Percentiles rank a stretch among this genome's conserved stretches.
phyloP scores from a whole-genome alignment of 2,888 invertebrate genomes.

The Agrochola lota region DNA sequence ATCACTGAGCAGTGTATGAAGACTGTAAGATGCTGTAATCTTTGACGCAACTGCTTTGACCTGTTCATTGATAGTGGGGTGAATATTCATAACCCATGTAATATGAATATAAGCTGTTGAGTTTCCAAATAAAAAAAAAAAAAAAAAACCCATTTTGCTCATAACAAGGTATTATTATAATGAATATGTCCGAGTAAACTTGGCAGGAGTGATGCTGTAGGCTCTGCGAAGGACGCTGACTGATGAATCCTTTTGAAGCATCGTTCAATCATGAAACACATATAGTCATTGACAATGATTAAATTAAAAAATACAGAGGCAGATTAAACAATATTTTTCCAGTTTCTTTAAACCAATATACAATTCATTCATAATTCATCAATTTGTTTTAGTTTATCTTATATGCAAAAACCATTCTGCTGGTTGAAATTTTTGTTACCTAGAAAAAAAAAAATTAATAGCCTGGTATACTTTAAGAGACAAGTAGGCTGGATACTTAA shows the following conservation, averaged over 20 bases:
- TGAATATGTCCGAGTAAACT: slow-evolving; percentile 20
- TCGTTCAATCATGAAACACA: slow-evolving; percentile 42
- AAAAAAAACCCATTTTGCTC: not conserved
- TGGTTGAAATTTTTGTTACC: not conserved
- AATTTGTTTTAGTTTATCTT: not conserved
- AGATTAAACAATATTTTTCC: not conserved
- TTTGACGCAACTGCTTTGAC: no score
- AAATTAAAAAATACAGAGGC: not conserved
- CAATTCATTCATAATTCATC: slow-evolving; percentile 1
- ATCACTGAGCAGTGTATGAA: no score
- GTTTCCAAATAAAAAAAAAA: no score
- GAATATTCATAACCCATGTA: no score
- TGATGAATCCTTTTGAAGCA: slow-evolving; percentile 39
- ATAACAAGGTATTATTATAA: slow-evolving; percentile 14
- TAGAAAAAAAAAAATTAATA: no score
- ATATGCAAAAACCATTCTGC: not conserved
- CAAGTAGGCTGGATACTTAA: not conserved
- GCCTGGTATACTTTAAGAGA: not conserved
- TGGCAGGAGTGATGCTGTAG: slow-evolving; percentile 37
- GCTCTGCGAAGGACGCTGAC: slow-evolving; percentile 34
- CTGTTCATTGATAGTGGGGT: no score
- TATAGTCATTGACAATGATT: slow-evolving; percentile 11
- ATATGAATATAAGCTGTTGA: no score
- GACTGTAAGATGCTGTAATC: no score
- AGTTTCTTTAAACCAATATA: not conserved